Percentiles rank a stretch among this genome's conserved stretches.
phyloP scores from a whole-genome alignment of 2,888 invertebrate genomes.

The Aelia acuminata region DNA sequence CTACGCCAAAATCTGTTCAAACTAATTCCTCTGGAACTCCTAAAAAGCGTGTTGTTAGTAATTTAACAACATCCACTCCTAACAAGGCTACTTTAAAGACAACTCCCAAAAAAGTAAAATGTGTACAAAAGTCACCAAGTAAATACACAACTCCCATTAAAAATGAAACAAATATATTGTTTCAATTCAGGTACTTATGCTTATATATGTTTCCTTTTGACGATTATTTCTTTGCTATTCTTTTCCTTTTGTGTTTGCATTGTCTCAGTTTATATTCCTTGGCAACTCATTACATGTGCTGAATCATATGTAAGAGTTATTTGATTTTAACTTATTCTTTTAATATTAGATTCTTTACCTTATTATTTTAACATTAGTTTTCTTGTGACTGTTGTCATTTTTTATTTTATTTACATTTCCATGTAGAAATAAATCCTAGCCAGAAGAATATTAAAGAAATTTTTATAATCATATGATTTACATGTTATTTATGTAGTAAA shows the following conservation, averaged over 20 bases:
- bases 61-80: neutral
- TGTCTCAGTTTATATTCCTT: neutral
- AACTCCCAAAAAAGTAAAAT: constrained; percentile 28
- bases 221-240: neutral
- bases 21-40: neutral
- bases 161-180: constrained; percentile 50
- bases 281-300: neutral
- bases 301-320: neutral
- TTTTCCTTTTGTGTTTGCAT: neutral
- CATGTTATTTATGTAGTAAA: neutral
- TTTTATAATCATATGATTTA: constrained; percentile 3
- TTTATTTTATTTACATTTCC: neutral
- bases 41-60: neutral
- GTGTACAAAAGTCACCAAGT: constrained; percentile 45
- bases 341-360: neutral
- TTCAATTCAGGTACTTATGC: constrained; percentile 47
- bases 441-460: neutral
- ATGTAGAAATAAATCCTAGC: neutral
- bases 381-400: neutral
- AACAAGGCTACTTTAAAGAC: neutral
- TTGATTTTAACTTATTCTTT: neutral
- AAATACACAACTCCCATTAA: constrained; percentile 45
- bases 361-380: neutral
- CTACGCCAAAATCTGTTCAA: constrained; percentile 40
- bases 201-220: neutral